These are phyloP conservation scores for Montipora sp. DNA, from an alignment of 64 coral and sea anemone genomes.

Conservation along the genomic window DNA sequence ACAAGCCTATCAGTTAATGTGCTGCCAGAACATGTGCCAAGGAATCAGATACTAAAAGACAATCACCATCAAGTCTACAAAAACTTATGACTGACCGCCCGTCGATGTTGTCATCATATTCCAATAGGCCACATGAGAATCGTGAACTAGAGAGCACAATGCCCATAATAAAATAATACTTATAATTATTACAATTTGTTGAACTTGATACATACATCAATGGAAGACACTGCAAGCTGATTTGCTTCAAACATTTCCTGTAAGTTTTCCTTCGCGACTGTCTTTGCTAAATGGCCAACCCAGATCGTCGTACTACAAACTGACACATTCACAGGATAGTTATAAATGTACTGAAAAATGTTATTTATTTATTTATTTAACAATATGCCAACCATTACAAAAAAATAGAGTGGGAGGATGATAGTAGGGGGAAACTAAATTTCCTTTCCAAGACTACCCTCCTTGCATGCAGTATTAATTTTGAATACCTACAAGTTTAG, in stretches of 20 bases:
- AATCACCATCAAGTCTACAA: conserved; percentile 48
- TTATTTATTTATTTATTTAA: too few relatives aligned
- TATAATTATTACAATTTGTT: not conserved
- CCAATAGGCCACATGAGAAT: not conserved
- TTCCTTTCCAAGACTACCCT: too few relatives aligned
- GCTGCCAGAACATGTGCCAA: not conserved
- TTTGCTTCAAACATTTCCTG: conserved; percentile 62
- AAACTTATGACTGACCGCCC: conserved; percentile 46
- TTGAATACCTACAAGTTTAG: too few relatives aligned
- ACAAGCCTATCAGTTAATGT: not conserved
- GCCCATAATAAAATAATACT: too few relatives aligned
- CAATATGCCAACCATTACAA: too few relatives aligned
- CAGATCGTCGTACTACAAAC: conserved; percentile 93
- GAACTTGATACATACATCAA: conserved; percentile 70
- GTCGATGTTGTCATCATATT: conserved; percentile 19
- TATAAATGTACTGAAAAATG: too few relatives aligned
- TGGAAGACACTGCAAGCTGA: conserved; percentile 62
- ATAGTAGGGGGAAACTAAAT: too few relatives aligned
- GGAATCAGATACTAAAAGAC: conserved; percentile 10
- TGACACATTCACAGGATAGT: not conserved
- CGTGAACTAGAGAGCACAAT: not conserved
- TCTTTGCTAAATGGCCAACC: conserved; percentile 84
- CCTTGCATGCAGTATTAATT: too few relatives aligned
- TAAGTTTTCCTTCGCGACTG: conserved; percentile 50
- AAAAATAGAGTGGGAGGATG: too few relatives aligned